Percentiles rank a stretch among this genome's conserved stretches.
phyloP scores from a whole-genome alignment of 2,888 invertebrate genomes.

The Callyntrura sp. region DNA sequence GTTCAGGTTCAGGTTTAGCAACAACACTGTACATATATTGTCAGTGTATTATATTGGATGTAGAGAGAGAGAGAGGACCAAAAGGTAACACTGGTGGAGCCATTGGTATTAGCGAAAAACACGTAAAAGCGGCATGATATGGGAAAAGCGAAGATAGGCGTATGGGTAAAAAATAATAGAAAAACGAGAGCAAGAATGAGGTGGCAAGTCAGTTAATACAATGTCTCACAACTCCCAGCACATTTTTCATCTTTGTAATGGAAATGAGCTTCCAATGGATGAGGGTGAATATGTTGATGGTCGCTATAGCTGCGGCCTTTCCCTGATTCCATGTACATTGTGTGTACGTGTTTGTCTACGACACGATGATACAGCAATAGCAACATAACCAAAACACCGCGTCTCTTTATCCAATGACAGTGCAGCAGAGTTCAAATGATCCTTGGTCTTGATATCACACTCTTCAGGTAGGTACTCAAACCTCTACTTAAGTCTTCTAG shows the following conservation, averaged over 20 bases:
- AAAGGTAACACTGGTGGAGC: not conserved
- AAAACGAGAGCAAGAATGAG: slow-evolving; percentile 25
- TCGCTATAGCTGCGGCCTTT: not conserved
- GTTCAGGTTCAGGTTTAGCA: no score
- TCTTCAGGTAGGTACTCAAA: not conserved
- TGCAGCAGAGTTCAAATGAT: slow-evolving; percentile 47
- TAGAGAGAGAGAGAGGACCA: no score
- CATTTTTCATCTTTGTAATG: slow-evolving; percentile 70
- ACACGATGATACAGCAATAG: not conserved
- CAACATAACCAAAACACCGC: not conserved
- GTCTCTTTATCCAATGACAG: not conserved
- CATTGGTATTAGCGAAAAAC: not conserved
- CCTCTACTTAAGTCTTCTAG: not conserved
- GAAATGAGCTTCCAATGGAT: slow-evolving; percentile 57
- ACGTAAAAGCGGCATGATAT: slow-evolving; percentile 13
- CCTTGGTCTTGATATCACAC: not conserved
- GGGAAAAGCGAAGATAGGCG: not conserved
- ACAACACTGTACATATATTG: not conserved
- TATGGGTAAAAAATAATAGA: not conserved
- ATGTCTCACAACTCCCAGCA: slow-evolving; percentile 36
- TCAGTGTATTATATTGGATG: no score
- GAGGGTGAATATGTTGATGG: slow-evolving; percentile 5
- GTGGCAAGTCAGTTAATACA: slow-evolving; percentile 67
- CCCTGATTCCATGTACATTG: not conserved
- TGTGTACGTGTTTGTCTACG: slow-evolving; percentile 11